Evolutionary conservation across 2,888 invertebrate genomes (phyloP).

Genomic region (Sipha maydis): DNA sequence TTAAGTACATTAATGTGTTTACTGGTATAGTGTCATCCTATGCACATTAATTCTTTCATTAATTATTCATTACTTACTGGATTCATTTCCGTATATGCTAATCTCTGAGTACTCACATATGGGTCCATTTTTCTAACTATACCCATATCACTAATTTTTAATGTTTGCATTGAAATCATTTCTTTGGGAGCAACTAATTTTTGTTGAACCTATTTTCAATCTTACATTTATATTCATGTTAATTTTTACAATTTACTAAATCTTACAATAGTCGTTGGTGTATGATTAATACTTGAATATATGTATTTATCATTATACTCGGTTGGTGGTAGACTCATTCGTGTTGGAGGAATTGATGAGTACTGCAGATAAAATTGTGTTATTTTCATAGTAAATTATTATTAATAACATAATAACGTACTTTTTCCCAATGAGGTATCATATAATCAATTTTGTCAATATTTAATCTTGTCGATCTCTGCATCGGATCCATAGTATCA

Average conservation of each 20-base stretch:
- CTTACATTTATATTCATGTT: background rate
- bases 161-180: background rate
- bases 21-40: no score
- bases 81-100: constrained; percentile 40
- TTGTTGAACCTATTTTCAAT: constrained; percentile 11
- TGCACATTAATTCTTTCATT: background rate
- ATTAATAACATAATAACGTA: background rate
- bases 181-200: background rate
- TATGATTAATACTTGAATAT: background rate
- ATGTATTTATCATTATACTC: constrained; percentile 43
- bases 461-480: constrained; percentile 7
- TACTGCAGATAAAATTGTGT: background rate
- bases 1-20: background rate
- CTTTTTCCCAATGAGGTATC: constrained; percentile 47
- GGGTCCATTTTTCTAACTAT: constrained; percentile 41
- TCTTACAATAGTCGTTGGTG: constrained; percentile 38
- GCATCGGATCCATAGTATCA: constrained; percentile 4
- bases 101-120: constrained; percentile 41
- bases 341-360: constrained; percentile 30
- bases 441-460: constrained; percentile 34
- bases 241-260: background rate
- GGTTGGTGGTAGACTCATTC: constrained; percentile 2
- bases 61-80: constrained; percentile 31
- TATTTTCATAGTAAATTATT: background rate
- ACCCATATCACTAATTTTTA: constrained; percentile 33